Evolutionary conservation across 2,113 vertebrate species (phyloP).

Genomic region (Sula dactylatra): DNA sequence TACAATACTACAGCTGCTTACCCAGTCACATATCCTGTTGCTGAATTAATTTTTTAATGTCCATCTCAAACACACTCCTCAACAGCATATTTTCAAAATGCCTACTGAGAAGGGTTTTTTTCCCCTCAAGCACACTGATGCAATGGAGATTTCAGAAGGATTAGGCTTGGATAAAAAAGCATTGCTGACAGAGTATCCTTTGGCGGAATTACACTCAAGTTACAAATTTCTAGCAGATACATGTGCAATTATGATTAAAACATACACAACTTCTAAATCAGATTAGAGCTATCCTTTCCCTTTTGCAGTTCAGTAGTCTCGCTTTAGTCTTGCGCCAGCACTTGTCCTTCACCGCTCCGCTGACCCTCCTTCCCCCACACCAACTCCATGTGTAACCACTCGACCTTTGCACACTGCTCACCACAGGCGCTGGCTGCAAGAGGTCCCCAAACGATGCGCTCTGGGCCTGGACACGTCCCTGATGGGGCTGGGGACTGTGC

Average conservation of each 20-base stretch:
- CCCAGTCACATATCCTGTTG: not conserved
- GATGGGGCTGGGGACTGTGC: not conserved
- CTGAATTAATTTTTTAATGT: not conserved
- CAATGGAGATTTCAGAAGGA: not conserved
- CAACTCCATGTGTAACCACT: too few species aligned
- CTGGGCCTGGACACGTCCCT: too few species aligned
- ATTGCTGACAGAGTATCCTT: not conserved
- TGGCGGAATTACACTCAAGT: not conserved
- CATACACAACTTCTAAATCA: not conserved
- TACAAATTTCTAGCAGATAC: not conserved
- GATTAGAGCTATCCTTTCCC: not conserved
- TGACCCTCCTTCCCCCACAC: too few species aligned
- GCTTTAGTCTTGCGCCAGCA: not conserved
- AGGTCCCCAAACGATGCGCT: accelerated
- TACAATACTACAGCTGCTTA: not conserved
- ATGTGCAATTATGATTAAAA: not conserved
- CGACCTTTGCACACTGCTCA: not conserved
- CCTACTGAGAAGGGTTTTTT: not conserved
- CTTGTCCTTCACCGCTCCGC: accelerated
- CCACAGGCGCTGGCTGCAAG: not conserved
- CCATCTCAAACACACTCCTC: not conserved
- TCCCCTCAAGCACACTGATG: not conserved
- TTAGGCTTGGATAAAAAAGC: not conserved
- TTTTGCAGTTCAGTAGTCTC: not conserved
- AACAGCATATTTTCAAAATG: not conserved